These are phyloP conservation scores for Polypedilum pembai DNA, from an alignment of 1,140 invertebrate genomes.

Conservation along the genomic window DNA sequence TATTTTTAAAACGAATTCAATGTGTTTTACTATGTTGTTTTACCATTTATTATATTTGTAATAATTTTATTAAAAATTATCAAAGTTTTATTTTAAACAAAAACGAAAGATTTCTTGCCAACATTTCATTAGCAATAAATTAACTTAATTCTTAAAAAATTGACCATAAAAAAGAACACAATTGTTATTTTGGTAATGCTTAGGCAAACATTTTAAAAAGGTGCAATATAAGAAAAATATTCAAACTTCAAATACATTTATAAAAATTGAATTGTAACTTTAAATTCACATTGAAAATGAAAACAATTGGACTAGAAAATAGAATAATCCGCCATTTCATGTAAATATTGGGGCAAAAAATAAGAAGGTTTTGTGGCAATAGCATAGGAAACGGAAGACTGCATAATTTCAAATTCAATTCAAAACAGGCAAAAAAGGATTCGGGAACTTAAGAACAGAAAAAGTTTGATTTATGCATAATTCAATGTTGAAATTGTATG, in stretches of 20 bases:
- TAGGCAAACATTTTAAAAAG: neutral
- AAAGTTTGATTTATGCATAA: conserved; percentile 14
- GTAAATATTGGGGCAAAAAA: neutral
- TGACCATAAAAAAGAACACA: too few species aligned
- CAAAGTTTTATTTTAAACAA: too few species aligned
- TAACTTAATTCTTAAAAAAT: too few species aligned
- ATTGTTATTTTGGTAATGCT: neutral
- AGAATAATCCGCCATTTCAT: conserved; percentile 9
- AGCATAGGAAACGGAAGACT: neutral
- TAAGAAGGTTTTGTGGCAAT: neutral
- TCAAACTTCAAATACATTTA: neutral
- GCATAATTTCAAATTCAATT: conserved; percentile 19
- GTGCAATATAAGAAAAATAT: neutral
- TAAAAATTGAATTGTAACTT: neutral
- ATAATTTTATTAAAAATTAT: too few species aligned
- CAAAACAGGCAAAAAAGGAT: neutral
- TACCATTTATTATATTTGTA: too few species aligned
- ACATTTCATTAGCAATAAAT: too few species aligned
- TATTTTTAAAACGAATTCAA: too few species aligned
- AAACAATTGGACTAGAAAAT: neutral
- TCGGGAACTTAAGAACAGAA: neutral
- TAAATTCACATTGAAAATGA: neutral
- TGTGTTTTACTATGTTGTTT: too few species aligned
- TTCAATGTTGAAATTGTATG: conserved; percentile 7
- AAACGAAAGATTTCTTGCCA: too few species aligned